phyloP scores from a whole-genome alignment of 2,888 invertebrate genomes.

The Cantharis flavilabris region DNA sequence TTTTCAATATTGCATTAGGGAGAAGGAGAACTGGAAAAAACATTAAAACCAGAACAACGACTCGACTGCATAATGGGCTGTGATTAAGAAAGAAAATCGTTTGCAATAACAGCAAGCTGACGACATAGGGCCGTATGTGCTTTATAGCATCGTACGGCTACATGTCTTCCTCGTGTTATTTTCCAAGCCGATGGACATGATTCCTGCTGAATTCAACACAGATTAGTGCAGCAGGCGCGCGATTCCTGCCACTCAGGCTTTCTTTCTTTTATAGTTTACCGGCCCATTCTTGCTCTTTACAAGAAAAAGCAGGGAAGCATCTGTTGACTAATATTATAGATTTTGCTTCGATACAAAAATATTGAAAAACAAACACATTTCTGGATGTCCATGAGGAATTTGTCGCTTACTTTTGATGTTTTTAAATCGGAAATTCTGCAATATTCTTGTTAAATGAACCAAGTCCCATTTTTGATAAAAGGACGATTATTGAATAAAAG shows the following conservation, averaged over 20 bases:
- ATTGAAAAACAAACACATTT: neutral
- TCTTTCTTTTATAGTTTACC: constrained; percentile 24
- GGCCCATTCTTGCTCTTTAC: constrained; percentile 12
- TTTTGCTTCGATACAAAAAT: neutral
- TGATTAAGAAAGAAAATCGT: neutral
- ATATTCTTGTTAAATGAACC: constrained; percentile 22
- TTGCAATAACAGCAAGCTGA: neutral
- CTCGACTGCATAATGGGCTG: neutral
- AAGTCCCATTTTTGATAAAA: constrained; percentile 5
- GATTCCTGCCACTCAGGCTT: constrained; percentile 50
- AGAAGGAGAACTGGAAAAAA: neutral
- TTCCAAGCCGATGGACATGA: constrained; percentile 64
- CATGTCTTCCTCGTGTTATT: constrained; percentile 58
- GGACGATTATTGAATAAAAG: constrained; percentile 2
- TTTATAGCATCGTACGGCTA: constrained; percentile 2
- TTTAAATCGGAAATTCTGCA: constrained; percentile 19
- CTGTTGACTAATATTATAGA: neutral
- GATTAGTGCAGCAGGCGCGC: constrained; percentile 51
- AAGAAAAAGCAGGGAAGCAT: constrained; percentile 14
- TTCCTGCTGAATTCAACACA: constrained; percentile 53
- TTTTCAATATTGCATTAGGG: neutral
- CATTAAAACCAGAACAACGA: neutral
- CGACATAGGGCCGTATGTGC: constrained; percentile 27
- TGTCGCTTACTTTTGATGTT: neutral
- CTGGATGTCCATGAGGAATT: neutral